A percentile compares a stretch with the other conserved stretches of the same genome.
These are phyloP conservation scores for Dasypus novemcinctus DNA, from an alignment of 2,113 vertebrate genomes.

Conservation along the genomic window DNA sequence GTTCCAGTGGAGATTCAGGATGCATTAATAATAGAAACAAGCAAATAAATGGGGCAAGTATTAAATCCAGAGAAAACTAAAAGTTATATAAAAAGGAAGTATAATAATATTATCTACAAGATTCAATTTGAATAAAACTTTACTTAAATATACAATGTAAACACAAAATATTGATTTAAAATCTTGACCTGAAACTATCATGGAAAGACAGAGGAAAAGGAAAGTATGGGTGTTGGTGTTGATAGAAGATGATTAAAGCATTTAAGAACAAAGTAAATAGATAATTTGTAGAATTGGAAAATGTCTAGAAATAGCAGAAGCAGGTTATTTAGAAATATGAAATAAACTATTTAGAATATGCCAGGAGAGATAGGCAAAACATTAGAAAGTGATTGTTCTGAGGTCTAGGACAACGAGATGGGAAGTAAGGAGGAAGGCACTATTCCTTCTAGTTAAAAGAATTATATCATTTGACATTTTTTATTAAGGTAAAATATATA, in stretches of 20 bases:
- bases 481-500: no score
- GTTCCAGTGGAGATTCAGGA: not conserved
- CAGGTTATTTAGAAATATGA: not conserved
- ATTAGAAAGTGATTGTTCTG: not conserved
- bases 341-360: not conserved
- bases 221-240: not conserved
- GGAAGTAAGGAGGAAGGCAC: not conserved
- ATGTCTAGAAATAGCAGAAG: not conserved
- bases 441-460: not conserved
- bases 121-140: not conserved
- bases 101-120: not conserved
- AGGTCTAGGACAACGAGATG: not conserved
- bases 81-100: not conserved
- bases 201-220: not conserved
- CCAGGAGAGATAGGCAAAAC: not conserved
- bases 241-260: not conserved
- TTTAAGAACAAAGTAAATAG: not conserved
- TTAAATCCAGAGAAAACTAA: constrained; percentile 16
- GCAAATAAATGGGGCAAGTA: not conserved
- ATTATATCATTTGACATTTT: not conserved
- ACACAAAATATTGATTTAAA: not conserved
- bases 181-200: not conserved
- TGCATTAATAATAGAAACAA: not conserved
- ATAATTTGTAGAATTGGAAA: not conserved
- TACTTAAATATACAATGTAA: not conserved